Base-by-base conservation (phyloP, 2,113 vertebrate species). In the Eurystomus gularis region DNA sequence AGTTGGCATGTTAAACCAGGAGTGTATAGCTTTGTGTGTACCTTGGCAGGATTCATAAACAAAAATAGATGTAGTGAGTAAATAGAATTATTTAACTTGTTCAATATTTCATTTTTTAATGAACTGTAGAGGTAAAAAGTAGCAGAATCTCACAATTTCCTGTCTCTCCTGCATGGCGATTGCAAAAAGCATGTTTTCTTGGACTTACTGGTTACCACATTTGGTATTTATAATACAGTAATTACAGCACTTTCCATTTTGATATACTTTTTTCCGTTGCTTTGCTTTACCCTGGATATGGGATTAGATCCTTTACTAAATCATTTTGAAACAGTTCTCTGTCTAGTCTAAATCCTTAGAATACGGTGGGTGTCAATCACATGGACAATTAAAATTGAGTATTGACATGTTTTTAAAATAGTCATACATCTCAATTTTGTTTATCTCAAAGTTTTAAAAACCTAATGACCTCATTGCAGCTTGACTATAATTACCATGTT, bases 401-500 rank as follows among this genome's bases (percentile, higher is more conserved):
- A 94, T 88, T 96, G 93, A 87, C 89, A 85, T 95, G 85, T 95
- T 96, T 97, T 96, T 94, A 92, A 92, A 95, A 94, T 82, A 95
- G 88, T 88, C 82, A 60, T 95, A 57, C 64, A 73, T 96, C 93
- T 96, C 93, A 91, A 92, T 97, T 95, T 96, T 98, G 86, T 98
- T 98, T 98, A 97, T 98, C 96, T 97, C 96, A 60, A 95, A 96
- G 95, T 98, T 98, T 96, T 97, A 86, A 95, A 97, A 98, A 96
- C 97, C 96, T 95, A 97, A 97, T 83, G 96, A 98, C 97, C 97
- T 97, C 95, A 94, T 97, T 98, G 97, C 95, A 97, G 96, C 96
- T 97, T 88, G 75, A 51, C 97, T 98, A 97, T 98, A 98, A 98
- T 98, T 98, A 98, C 97, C 94, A 94, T 98, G 97, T 98, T 98